A percentile compares a stretch with the other conserved stretches of the same genome.
Evolutionary conservation across 2,113 vertebrate species (phyloP).

Genomic region (Phaetusa simplex): DNA sequence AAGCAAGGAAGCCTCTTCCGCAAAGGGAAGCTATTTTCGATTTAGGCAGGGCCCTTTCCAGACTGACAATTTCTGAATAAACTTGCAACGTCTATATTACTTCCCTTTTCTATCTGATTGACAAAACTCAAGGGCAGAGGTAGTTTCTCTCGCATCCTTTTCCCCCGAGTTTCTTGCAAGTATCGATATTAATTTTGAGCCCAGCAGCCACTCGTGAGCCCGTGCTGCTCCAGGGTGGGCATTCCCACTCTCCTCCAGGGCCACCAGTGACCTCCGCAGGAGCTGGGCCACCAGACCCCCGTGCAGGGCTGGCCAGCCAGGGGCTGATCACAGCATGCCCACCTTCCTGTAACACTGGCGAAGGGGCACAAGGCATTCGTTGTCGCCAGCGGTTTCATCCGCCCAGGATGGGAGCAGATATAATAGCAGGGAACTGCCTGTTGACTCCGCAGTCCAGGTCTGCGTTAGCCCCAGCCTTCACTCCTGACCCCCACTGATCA

Average conservation of each 20-base stretch:
- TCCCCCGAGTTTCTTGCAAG: neutral
- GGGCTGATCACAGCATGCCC: accelerated
- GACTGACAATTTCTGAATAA: conserved; percentile 35
- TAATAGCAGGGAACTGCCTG: accelerated
- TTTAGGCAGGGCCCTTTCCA: conserved; percentile 13
- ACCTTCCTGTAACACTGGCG: accelerated
- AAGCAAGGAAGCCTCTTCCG: conserved; percentile 28
- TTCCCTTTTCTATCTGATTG: neutral
- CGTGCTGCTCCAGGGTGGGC: neutral
- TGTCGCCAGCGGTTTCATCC: accelerated
- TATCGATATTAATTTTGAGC: neutral
- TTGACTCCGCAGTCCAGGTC: neutral
- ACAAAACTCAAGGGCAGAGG: neutral
- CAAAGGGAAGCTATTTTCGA: conserved; percentile 25
- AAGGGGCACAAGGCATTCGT: neutral
- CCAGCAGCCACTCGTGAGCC: neutral
- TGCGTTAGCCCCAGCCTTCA: neutral
- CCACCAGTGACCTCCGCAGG: neutral
- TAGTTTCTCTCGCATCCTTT: neutral
- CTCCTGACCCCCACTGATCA: accelerated
- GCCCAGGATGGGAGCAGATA: accelerated
- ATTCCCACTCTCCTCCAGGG: neutral
- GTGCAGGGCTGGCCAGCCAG: accelerated
- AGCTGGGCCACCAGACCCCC: neutral
- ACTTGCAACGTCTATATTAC: neutral